Conservation (phyloP, 2,797 vertebrate species). For the Pipistrellus kuhlii region DNA sequence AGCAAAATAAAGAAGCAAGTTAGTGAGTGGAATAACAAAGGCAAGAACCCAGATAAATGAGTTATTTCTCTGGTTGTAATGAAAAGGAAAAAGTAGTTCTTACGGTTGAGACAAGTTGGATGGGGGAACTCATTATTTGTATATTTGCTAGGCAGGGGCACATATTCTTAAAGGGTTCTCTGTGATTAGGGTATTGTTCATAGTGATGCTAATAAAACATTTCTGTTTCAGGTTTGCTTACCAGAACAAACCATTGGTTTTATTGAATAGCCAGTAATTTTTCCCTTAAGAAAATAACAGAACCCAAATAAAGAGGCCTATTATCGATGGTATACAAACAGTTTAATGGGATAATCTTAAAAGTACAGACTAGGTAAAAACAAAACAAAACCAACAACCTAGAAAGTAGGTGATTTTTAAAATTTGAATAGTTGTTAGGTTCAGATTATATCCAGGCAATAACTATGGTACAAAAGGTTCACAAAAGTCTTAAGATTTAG, state of each 20-base stretch:
- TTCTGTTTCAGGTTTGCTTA: constrained; percentile 33
- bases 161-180: background rate
- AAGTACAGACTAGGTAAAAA: constrained; percentile 12
- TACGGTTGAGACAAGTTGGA: background rate
- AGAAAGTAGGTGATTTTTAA: constrained; percentile 23
- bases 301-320: constrained; percentile 5
- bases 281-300: constrained; percentile 40
- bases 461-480: background rate
- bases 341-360: background rate
- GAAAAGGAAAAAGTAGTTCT: constrained; percentile 36
- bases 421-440: background rate
- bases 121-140: background rate
- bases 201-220: constrained; percentile 8
- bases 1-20: background rate
- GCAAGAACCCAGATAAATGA: background rate
- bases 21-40: background rate
- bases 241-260: constrained; percentile 52
- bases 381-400: background rate
- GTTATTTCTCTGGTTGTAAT: constrained; percentile 11
- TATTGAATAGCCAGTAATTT: constrained; percentile 47
- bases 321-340: background rate
- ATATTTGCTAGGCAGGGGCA: background rate
- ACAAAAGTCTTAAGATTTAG: background rate
- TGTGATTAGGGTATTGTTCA: background rate
- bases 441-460: background rate